phyloP scores from a whole-genome alignment of 1,140 invertebrate genomes.

The Neuroterus valhalla region DNA sequence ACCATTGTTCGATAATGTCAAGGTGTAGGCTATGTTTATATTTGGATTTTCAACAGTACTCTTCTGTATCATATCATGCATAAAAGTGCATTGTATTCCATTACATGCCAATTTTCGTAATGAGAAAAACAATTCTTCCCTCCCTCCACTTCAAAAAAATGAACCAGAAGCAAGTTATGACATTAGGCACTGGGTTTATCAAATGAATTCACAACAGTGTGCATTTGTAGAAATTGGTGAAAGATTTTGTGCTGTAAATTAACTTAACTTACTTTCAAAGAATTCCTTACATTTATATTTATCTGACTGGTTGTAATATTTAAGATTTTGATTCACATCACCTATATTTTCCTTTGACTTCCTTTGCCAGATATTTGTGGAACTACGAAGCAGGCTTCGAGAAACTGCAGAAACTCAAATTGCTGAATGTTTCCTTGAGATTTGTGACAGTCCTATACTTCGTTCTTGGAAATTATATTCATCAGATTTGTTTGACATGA shows the following conservation, averaged over 20 bases:
- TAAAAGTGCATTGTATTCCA: constrained; percentile 31
- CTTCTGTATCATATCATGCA: constrained; percentile 42
- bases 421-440: constrained; percentile 45
- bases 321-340: constrained; percentile 3
- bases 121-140: constrained; percentile 34
- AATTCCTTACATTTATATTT: constrained; percentile 11
- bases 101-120: constrained; percentile 4
- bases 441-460: constrained; percentile 40
- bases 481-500: constrained; percentile 10
- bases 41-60: constrained; percentile 40
- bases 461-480: constrained; percentile 43
- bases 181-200: constrained; percentile 40
- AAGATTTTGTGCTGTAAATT: constrained; percentile 50
- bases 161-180: constrained; percentile 43
- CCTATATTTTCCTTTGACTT: not conserved
- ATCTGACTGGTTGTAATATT: not conserved
- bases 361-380: constrained; percentile 45
- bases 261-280: not conserved
- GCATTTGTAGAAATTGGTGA: constrained; percentile 51
- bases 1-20: not conserved
- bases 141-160: constrained; percentile 36
- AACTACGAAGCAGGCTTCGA: constrained; percentile 40
- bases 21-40: constrained; percentile 53
- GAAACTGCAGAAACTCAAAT: constrained; percentile 32
- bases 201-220: constrained; percentile 48